Evolutionary conservation across 2,797 vertebrate genomes (phyloP), one percentile per base, ranked within the genome.

Genomic region (Triplophysa yarkandensis): DNA sequence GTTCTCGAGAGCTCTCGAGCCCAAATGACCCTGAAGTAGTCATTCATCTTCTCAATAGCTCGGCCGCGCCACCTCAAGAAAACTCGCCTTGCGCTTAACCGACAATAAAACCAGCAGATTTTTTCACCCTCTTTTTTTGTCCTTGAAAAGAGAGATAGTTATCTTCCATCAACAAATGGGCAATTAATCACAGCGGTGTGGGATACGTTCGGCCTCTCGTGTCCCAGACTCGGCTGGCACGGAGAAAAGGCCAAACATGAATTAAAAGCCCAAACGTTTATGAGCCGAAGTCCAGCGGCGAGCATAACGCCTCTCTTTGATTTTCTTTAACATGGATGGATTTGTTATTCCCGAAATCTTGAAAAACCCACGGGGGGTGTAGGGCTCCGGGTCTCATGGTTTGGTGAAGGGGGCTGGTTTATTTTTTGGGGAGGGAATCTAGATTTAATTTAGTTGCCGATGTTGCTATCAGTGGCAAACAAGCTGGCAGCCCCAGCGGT

Each of bases 21-120:
- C 61, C 79, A 77, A 85, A 85, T 79, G 80, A 79, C 80, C 78
- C 83, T 81, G 77, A 81, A 82, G 81, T 70, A 74, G 74, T 79
- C 80, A 82, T 84, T 89, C 86, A 88, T 82, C 84, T 79, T 84
- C 86, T 80, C 69, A 81, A 81, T 78, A 44, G 70, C 71, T 65
- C 68, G 68, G 63, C 79, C 74, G 28, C 39, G 61, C 67, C 77
- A 81, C 82, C 74, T 81, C 80, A 72, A 79, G 77, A 81, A 81
- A 79, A 77, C 60, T 66, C 58, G 76, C 76, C 80, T 70, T 73
- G 34, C 11, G 34, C 34, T 39, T 39, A 11, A 81, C 57, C 48
- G 36, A 75, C 77, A 81, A 83, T 81, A 81, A 77, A 81, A 72
- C 67, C 63, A 44, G 52, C 71, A 77, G 77, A 63, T 82, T 76